Base-by-base conservation (phyloP, 2,888 invertebrate species). In the Papilio demoleus region DNA sequence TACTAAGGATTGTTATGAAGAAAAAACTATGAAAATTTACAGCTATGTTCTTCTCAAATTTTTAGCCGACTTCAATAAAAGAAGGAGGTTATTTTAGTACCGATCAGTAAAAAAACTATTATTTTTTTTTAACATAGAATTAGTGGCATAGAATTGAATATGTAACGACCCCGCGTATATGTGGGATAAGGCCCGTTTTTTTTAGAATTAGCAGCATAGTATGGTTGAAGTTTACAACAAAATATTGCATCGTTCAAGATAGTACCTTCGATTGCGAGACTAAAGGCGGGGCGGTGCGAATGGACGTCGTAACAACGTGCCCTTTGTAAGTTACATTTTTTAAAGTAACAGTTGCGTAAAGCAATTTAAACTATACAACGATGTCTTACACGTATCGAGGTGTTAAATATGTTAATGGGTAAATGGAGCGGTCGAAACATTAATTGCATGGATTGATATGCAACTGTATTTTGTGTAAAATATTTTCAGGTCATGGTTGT, bases 381-480 rank as follows among this genome's bases (percentile, higher is more conserved):
- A 85, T 84, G 85, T 84, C 87, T 85, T 82, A 83, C 82, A 80
- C 81, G 53, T 53, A 66, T 53, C 58, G 53, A 64, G 47, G 72
- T 66, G 76, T 81, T 83, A 87, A 83, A 83, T 81, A 81, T 85
- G 86, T 86, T 87, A 88, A 88, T 84, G 79, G 85, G 87, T 85
- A 86, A 86, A 80, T 86, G 82, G 87, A 83, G 84, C 85, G 78
- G 67, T 71, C 62, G 65, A 77, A 58, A 65, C n/a, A 42, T 53
- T 87, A 86, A 88, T 88, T 87, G 83, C 80, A 72, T 79, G 84
- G 86, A 88, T 88, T 88, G 86, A 88, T 86, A 83, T 80, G 81
- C 80, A 80, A 78, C 69, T 14, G 61, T 61, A 36, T 61, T 77
- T 75, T 47, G 77, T 77, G 77, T 80, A 64, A 61, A 70, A 75